Conservation (phyloP, 1,140 invertebrate genomes). For the Vollenhovia emeryi region DNA sequence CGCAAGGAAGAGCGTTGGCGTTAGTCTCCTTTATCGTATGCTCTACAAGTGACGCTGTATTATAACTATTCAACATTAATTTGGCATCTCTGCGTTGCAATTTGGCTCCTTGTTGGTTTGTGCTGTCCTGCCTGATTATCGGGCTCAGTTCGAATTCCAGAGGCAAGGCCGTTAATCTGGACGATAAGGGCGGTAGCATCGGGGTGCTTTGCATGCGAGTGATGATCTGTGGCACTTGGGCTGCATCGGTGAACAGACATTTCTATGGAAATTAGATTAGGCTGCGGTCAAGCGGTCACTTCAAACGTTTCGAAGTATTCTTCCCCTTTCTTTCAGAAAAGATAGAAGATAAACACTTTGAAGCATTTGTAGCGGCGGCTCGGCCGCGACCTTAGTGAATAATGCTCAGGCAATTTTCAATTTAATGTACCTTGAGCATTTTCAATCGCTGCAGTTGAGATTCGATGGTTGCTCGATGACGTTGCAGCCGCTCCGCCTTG, state of each 20-base stretch:
- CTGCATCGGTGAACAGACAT: conserved; percentile 79
- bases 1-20: conserved; percentile 43
- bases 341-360: too few relatives aligned
- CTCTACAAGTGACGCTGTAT: conserved; percentile 43
- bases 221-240: conserved; percentile 69
- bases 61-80: conserved; percentile 51
- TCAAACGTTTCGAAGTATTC: too few relatives aligned
- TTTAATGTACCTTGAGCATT: conserved; percentile 81
- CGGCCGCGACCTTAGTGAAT: neutral
- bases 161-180: conserved; percentile 78
- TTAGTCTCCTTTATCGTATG: conserved; percentile 22
- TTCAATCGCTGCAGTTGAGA: conserved; percentile 85
- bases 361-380: too few relatives aligned
- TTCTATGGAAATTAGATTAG: conserved; percentile 77
- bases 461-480: conserved; percentile 83
- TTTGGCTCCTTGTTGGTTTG: conserved; percentile 68
- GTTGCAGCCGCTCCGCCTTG: conserved; percentile 80
- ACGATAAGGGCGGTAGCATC: conserved; percentile 78
- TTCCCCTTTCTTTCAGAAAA: too few relatives aligned
- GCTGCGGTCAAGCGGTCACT: too few relatives aligned
- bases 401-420: neutral
- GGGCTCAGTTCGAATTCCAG: conserved; percentile 84
- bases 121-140: conserved; percentile 78
- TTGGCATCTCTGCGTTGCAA: conserved; percentile 44
- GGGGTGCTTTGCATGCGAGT: conserved; percentile 83